Base-by-base conservation (phyloP, 1,140 invertebrate species). In the Drosophila funebris region DNA sequence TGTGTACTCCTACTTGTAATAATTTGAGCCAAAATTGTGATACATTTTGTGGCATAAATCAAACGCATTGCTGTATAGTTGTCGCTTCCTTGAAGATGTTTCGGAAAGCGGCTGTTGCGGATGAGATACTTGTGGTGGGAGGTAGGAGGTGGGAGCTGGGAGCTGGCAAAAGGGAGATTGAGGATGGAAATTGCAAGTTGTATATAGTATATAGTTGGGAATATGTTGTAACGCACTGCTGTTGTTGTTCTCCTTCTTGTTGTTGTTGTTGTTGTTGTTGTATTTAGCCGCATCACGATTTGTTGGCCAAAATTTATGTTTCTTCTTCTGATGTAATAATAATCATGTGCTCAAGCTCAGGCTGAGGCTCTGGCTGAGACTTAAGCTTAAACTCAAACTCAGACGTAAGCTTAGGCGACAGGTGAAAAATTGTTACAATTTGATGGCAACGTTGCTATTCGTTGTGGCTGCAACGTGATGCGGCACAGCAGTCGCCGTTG, bases 351-450 rank as follows among this genome's bases (percentile, higher is more conserved):
- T 53, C 4, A 11, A 43, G 43, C 20, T 39, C 11, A 18, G 39
- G 44, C 58, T 60, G 13, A 41, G 22, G 29, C 27, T n/a, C n/a
- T n/a, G 37, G 43, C 57, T 48, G 27, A 43, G 24, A 16, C 18
- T 8, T 3, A 11, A 36, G 22, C 14, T 37, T 4, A 22, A n/a
- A 14, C 11, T 13, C 11, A 4, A 7, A 9, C 44, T 33, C 24
- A 31, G 5, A 29, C 52, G 43, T 1, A 70, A 36, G 37, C 54
- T 33, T 72, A 73, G 83, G 64, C 71, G 82, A 87, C 82, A 87
- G 82, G 82, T 87, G 82, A 87, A 87, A 87, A 87, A 87, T 87
- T 87, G 82, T 87, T 82, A 87, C 82, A 87, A 87, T 87, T 87
- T 88, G 82, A 87, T 82, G 82, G 83, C 56, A 54, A 54, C 58